A percentile compares a stretch with the other conserved stretches of the same genome.
Evolutionary conservation across 2,888 invertebrate genomes (phyloP).

Genomic region (Hyppa rectilinea): DNA sequence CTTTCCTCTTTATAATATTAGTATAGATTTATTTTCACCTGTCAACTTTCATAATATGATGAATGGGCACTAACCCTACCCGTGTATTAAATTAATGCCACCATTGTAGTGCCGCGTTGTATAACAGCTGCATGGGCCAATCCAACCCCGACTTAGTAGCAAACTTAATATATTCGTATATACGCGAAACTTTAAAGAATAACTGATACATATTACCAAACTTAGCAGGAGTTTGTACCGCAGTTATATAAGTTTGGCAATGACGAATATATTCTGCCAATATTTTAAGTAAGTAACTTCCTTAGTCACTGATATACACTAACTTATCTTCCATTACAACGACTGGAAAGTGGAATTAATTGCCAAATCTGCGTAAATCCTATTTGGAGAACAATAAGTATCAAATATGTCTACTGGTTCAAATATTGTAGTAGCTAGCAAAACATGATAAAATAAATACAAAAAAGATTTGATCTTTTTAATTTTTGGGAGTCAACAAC

Average conservation of each 20-base stretch:
- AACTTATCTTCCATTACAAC: conserved; percentile 3
- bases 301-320: conserved; percentile 5
- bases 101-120: too few species aligned
- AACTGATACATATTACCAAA: conserved; percentile 22
- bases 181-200: conserved; percentile 3
- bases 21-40: too few species aligned
- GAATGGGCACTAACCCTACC: too few species aligned
- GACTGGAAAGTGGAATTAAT: neutral
- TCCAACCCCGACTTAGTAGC: too few species aligned
- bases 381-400: neutral
- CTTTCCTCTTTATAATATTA: too few species aligned
- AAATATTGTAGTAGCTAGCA: too few species aligned
- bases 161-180: neutral
- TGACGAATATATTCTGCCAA: conserved; percentile 4
- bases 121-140: too few species aligned
- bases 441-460: too few species aligned
- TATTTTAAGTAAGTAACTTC: conserved; percentile 22
- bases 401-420: conserved; percentile 12
- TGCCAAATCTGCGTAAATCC: neutral
- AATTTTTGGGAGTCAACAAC: too few species aligned
- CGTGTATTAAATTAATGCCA: too few species aligned
- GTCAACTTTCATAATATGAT: too few species aligned
- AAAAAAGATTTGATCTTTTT: too few species aligned
- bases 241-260: conserved; percentile 14
- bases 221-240: conserved; percentile 10